phyloP scores from a whole-genome alignment of 2,888 invertebrate species.

The Didymodactylos carnosus region DNA sequence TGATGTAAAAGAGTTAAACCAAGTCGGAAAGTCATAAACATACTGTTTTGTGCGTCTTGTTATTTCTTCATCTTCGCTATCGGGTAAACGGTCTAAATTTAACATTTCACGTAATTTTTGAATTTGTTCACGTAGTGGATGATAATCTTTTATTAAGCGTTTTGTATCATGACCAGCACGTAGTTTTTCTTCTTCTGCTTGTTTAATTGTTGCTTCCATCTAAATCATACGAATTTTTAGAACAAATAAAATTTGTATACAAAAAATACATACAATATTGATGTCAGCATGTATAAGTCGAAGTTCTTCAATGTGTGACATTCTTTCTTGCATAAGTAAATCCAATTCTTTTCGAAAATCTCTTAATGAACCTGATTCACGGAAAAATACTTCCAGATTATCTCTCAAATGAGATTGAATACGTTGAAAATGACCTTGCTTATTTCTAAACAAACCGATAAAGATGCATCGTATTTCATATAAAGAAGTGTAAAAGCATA shows the following conservation, averaged over 20 bases:
- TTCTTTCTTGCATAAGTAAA: conserved; percentile 80
- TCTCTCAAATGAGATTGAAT: not conserved
- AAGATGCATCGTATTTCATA: too few relatives aligned
- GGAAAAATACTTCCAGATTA: not conserved
- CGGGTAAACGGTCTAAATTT: conserved; percentile 66
- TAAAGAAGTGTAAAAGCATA: not conserved
- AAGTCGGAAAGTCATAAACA: conserved; percentile 18
- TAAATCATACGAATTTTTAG: conserved; percentile 29
- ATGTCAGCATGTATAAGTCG: conserved; percentile 93
- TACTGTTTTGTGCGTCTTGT: conserved; percentile 24
- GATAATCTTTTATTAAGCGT: conserved; percentile 74
- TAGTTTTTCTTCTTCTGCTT: conserved; percentile 74
- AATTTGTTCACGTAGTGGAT: conserved; percentile 72
- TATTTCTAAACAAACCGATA: not conserved
- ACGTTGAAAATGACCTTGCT: not conserved
- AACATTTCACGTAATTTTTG: conserved; percentile 69
- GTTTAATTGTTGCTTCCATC: conserved; percentile 94
- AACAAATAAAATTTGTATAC: not conserved
- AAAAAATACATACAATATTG: conserved; percentile 51
- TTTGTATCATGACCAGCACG: conserved; percentile 66
- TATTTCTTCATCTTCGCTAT: conserved; percentile 67
- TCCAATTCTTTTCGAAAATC: conserved; percentile 87
- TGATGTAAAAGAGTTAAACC: not conserved
- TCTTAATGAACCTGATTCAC: conserved; percentile 67
- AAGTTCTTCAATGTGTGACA: conserved; percentile 84